Conservation (phyloP, 2,113 vertebrate genomes). For the Xenopus borealis region DNA sequence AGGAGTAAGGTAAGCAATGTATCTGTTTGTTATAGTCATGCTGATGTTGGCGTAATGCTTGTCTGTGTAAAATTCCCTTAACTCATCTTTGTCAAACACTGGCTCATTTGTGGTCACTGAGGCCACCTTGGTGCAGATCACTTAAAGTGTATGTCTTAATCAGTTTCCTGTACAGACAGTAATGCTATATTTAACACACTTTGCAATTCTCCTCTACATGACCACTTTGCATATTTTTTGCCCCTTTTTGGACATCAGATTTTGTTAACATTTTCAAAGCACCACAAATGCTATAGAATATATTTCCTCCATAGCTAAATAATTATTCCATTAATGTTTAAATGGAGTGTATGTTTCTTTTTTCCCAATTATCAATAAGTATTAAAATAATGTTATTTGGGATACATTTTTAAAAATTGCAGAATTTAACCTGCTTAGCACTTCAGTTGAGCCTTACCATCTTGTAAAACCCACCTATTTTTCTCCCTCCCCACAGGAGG, state of each 20-base stretch:
- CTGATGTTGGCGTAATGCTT: slow-evolving; percentile 60
- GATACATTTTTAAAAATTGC: slow-evolving; percentile 2
- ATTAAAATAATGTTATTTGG: no score
- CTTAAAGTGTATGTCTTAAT: slow-evolving; percentile 81
- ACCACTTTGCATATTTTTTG: slow-evolving; percentile 57
- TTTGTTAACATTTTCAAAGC: no score
- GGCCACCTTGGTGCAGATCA: slow-evolving; percentile 78
- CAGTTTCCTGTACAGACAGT: slow-evolving; percentile 73
- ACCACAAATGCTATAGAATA: no score
- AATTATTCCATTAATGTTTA: no score
- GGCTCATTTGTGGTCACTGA: slow-evolving; percentile 74
- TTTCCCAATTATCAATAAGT: no score
- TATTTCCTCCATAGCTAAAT: no score
- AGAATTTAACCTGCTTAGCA: slow-evolving; percentile 9
- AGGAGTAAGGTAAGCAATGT: slow-evolving; percentile 77
- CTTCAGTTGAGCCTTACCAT: slow-evolving; percentile 52
- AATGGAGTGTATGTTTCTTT: no score
- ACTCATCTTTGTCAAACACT: slow-evolving; percentile 79
- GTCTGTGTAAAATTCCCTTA: slow-evolving; percentile 74
- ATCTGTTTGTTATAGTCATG: slow-evolving; percentile 62
- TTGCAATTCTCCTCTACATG: slow-evolving; percentile 60
- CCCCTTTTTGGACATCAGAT: no score
- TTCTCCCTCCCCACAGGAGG: slow-evolving; percentile 67
- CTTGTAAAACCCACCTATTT: slow-evolving; percentile 64
- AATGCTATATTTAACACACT: slow-evolving; percentile 71